Evolutionary conservation across 2,113 vertebrate species (phyloP), one percentile per base, ranked within the genome.

Genomic region (Megalops atlanticus): DNA sequence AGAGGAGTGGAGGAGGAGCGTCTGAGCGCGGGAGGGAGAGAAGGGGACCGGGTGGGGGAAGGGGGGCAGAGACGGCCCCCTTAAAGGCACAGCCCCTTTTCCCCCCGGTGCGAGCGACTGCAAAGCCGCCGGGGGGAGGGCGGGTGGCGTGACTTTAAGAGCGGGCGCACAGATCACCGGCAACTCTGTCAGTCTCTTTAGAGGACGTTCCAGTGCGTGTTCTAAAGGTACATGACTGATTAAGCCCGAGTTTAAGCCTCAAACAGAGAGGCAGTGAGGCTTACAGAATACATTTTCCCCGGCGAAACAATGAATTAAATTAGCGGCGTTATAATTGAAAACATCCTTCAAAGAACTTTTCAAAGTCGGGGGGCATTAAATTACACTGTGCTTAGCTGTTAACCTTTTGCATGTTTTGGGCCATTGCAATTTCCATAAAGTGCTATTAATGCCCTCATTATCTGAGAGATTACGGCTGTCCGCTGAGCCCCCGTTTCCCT

Each of bases 111-210:
- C 35, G 47, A 47, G 27, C n/a, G 36, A 2, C 54, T 3, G 33
- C 39, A 38, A 33, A 35, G 54, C 15, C 14, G 35, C 16, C 54
- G 14, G 40, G n/a, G 77, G 64, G n/a, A 79, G 31, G 6, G 33
- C 24, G 52, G 21, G 27, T 14, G 7, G 41, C 89, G 85, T 89
- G 83, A 78, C 93, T 94, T 94, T 94, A 94, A 93, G 87, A 86
- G 79, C 73, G 80, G 82, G 85, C 86, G 86, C 82, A 81, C 86
- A 87, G 90, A 91, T 91, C 91, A 87, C 88, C 86, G 85, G 88
- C 89, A 92, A 92, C 92, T 93, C 92, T 92, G 92, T 92, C 91
- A 92, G 89, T 93, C 91, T 91, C 83, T 93, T 92, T 93, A 94
- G 92, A 94, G 93, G 93, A 94, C 93, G 84, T 94, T 93, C 89